Percentiles rank a stretch among this genome's conserved stretches.
Evolutionary conservation across 1,140 invertebrate genomes (phyloP).

Genomic region (Teleopsis dalmanni): DNA sequence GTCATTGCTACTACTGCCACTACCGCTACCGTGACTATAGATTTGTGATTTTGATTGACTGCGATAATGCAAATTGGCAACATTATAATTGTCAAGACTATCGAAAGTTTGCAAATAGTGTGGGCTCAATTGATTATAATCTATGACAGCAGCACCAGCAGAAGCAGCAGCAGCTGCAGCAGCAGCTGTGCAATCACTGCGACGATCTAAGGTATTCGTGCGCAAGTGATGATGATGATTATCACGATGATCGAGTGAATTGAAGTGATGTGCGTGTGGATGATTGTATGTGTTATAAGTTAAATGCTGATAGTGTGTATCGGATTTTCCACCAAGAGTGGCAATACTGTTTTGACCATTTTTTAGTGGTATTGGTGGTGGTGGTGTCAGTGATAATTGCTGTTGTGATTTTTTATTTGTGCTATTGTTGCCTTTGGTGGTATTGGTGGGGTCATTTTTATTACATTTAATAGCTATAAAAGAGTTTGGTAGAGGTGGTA

Average conservation of each 20-base stretch:
- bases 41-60: conserved; percentile 40
- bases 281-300: conserved; percentile 1
- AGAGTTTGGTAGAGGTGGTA: conserved; percentile 36
- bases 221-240: conserved; percentile 7
- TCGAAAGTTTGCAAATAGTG: conserved; percentile 41
- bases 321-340: too few species aligned
- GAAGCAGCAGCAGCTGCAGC: conserved; percentile 11
- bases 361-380: conserved; percentile 29
- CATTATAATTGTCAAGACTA: conserved; percentile 36
- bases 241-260: conserved; percentile 16
- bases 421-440: conserved; percentile 18
- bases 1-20: conserved; percentile 27
- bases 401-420: conserved; percentile 19
- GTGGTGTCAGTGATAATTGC: conserved; percentile 27
- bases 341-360: not conserved
- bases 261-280: conserved; percentile 12
- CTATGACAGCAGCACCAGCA: conserved; percentile 1
- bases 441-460: conserved; percentile 15
- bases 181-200: not conserved
- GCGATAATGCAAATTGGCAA: conserved; percentile 34
- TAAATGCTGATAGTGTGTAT: not conserved
- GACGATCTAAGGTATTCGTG: conserved; percentile 33
- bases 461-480: conserved; percentile 35
- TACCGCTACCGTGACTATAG: conserved; percentile 34
- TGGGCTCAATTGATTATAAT: conserved; percentile 38